Evolutionary conservation across 2,113 vertebrate species (phyloP).

Genomic region (Theristicus caerulescens): DNA sequence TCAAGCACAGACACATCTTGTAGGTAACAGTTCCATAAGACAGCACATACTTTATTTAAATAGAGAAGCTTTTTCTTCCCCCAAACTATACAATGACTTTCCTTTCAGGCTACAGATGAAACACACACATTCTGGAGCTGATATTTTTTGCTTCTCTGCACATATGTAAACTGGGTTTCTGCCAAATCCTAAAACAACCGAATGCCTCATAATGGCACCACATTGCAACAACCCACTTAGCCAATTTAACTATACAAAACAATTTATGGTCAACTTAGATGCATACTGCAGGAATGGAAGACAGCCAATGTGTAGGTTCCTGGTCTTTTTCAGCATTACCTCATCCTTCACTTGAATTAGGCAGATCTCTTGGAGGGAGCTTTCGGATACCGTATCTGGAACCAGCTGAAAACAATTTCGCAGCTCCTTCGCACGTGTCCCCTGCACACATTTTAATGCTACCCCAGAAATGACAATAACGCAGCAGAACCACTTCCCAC

Average conservation of each 20-base stretch:
- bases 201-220: slow-evolving; percentile 12
- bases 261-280: neutral
- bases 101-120: slow-evolving; percentile 9
- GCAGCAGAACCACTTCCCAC: neutral
- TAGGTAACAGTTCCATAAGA: neutral
- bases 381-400: neutral
- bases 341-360: neutral
- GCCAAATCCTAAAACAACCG: slow-evolving; percentile 19
- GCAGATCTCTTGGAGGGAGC: neutral
- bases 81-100: neutral
- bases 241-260: neutral
- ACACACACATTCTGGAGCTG: neutral
- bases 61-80: neutral
- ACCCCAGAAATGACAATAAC: neutral
- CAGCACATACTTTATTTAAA: neutral
- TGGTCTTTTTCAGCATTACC: slow-evolving; percentile 25
- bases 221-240: slow-evolving; percentile 8
- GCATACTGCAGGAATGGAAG: neutral
- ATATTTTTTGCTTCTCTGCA: slow-evolving; percentile 31
- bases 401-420: neutral
- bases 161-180: neutral
- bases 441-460: neutral
- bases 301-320: neutral
- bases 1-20: neutral
- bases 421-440: neutral